Percentiles rank a stretch among this genome's conserved stretches.
Conservation (phyloP, 2,113 vertebrate genomes). For the Falco punctatus region DNA sequence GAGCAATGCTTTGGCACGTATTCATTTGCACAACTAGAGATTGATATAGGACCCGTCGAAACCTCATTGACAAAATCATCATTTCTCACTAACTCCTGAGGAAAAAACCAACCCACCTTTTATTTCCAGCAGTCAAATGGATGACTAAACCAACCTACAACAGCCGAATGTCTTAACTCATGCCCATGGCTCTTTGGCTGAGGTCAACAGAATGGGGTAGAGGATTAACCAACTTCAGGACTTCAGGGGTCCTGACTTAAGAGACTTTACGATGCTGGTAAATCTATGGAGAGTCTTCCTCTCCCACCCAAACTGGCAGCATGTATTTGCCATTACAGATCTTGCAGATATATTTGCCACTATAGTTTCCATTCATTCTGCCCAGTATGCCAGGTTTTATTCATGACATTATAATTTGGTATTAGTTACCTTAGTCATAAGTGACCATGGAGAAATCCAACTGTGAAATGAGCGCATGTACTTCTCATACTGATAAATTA, state of each 20-base stretch:
- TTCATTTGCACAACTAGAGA: neutral
- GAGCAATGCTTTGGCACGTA: neutral
- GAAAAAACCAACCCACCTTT: neutral
- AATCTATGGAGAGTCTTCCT: neutral
- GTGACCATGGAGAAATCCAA: neutral
- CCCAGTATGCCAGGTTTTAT: neutral
- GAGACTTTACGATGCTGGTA: neutral
- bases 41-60: neutral
- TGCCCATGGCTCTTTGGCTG: neutral
- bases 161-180: neutral
- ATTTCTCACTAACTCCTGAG: neutral
- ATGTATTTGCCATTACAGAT: neutral
- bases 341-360: neutral
- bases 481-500: neutral
- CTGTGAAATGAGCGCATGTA: neutral
- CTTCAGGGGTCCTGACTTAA: neutral
- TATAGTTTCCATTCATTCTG: neutral
- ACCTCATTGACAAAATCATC: neutral
- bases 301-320: neutral
- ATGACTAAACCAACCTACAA: neutral
- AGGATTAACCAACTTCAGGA: neutral
- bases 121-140: neutral
- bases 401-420: neutral
- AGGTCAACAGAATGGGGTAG: neutral
- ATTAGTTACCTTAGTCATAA: neutral